A percentile compares a stretch with the other conserved stretches of the same genome.
Conservation (phyloP, 1,140 invertebrate genomes). For the Coenobita brevimanus region DNA sequence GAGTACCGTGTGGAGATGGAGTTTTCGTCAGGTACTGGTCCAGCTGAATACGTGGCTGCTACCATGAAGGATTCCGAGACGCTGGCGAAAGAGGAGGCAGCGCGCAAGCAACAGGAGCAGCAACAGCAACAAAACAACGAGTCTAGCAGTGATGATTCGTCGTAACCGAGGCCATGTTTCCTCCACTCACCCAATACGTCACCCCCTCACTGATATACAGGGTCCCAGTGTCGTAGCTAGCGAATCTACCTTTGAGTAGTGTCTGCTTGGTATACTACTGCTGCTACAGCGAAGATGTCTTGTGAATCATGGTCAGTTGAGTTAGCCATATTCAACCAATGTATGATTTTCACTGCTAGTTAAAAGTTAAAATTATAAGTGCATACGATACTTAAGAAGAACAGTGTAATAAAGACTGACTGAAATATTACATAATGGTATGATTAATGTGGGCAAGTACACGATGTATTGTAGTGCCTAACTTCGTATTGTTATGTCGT, state of each 20-base stretch:
- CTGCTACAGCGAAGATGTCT: neutral
- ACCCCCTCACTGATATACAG: no score
- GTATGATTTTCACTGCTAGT: no score
- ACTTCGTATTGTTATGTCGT: slow-evolving; percentile 62
- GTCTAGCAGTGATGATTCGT: slow-evolving; percentile 70
- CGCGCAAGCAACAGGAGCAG: slow-evolving; percentile 59
- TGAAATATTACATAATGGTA: neutral
- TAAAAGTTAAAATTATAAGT: no score
- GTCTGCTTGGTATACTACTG: neutral
- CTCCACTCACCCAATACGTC: neutral
- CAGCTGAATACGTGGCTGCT: slow-evolving; percentile 84
- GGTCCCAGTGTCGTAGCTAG: no score
- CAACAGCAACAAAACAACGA: slow-evolving; percentile 50
- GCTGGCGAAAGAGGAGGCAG: slow-evolving; percentile 59
- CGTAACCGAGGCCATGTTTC: slow-evolving; percentile 46
- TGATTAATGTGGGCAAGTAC: slow-evolving; percentile 10
- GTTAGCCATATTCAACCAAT: no score
- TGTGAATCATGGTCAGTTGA: no score
- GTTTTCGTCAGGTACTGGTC: slow-evolving; percentile 84
- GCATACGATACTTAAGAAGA: no score
- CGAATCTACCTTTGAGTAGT: neutral
- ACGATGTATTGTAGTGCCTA: slow-evolving; percentile 61
- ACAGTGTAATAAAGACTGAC: no score
- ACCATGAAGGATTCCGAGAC: slow-evolving; percentile 74
- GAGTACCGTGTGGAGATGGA: slow-evolving; percentile 86